Evolutionary conservation across 35 echinoderm and acorn worm species (phyloP).

Genomic region (Ptychodera flava): DNA sequence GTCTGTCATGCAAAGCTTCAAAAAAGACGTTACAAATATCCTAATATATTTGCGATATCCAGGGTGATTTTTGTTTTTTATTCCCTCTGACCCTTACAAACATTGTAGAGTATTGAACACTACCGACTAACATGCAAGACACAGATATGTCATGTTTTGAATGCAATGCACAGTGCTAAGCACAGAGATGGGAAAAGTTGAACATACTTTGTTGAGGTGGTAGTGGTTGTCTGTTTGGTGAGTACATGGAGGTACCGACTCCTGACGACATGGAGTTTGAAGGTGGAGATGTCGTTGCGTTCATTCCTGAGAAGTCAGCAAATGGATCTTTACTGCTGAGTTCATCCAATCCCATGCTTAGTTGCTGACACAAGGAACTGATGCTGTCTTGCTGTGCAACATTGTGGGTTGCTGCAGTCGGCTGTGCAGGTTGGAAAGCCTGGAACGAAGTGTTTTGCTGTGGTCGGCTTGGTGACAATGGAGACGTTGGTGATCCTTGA

Average conservation of each 20-base stretch:
- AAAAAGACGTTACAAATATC: no score
- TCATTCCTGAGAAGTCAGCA: not conserved
- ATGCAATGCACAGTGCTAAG: no score
- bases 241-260: not conserved
- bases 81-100: no score
- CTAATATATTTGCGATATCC: no score
- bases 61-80: no score
- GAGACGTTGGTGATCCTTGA: slow-evolving; percentile 34
- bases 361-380: slow-evolving; percentile 38
- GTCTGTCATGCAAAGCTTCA: no score
- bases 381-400: slow-evolving; percentile 18
- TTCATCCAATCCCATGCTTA: slow-evolving; percentile 36
- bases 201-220: slow-evolving; percentile 9
- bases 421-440: slow-evolving; percentile 11
- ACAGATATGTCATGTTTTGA: no score
- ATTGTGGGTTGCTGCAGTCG: not conserved
- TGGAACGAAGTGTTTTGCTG: slow-evolving; percentile 8
- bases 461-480: slow-evolving; percentile 12
- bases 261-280: not conserved
- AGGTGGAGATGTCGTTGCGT: slow-evolving; percentile 11
- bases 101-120: no score
- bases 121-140: no score
- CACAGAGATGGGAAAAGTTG: no score
- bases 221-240: not conserved
- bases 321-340: slow-evolving; percentile 9